These are phyloP conservation scores for Sebastes itinus DNA, from an alignment of 2,797 vertebrate genomes.

Conservation along the genomic window DNA sequence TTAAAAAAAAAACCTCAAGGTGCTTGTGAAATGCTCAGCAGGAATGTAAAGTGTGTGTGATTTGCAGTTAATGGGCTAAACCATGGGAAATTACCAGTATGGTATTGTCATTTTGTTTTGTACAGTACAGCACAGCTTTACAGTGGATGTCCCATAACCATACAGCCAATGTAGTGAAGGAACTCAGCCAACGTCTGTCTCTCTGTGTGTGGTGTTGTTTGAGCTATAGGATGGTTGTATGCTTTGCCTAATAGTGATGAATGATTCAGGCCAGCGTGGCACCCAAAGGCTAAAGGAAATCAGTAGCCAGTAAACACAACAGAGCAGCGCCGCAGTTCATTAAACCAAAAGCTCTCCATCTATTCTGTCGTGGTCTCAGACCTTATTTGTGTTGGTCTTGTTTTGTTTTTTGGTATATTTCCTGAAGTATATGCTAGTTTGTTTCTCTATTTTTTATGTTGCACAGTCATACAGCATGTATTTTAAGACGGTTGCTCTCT, in stretches of 20 bases:
- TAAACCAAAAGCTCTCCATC: constrained; percentile 23
- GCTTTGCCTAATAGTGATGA: constrained; percentile 58
- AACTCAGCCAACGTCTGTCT: neutral
- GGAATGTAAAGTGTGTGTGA: constrained; percentile 25
- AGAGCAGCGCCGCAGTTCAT: constrained; percentile 25
- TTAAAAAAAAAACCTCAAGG: neutral
- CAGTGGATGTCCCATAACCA: neutral
- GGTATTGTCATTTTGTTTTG: constrained; percentile 5
- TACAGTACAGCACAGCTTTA: neutral
- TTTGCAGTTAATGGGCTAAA: constrained; percentile 33
- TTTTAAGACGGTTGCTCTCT: neutral
- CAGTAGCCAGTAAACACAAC: constrained; percentile 52
- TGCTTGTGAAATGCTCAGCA: neutral
- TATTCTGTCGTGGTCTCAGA: neutral
- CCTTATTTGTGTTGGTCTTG: neutral
- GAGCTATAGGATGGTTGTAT: neutral
- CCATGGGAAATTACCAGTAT: neutral
- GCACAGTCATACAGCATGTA: neutral
- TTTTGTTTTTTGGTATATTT: neutral
- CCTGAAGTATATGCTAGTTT: neutral
- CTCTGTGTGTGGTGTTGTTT: neutral
- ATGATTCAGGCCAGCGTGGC: constrained; percentile 45
- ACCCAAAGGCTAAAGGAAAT: constrained; percentile 68
- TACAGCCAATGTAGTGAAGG: neutral
- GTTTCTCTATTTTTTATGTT: neutral